A percentile compares a stretch with the other conserved stretches of the same genome.
These are phyloP conservation scores for Xylota segnis DNA, from an alignment of 2,888 invertebrate genomes.

Conservation along the genomic window DNA sequence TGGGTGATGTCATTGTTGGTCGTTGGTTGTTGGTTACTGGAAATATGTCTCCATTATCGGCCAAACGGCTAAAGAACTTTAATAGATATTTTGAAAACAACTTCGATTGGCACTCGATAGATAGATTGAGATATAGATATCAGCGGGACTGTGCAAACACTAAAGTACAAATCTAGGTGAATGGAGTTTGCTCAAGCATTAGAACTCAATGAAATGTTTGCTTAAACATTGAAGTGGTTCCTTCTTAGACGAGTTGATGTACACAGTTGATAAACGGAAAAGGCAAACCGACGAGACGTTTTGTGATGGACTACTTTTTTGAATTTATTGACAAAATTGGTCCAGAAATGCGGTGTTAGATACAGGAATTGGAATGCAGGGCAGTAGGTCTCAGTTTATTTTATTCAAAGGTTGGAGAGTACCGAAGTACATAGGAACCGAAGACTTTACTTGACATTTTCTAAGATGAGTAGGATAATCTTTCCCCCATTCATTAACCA, in stretches of 20 bases:
- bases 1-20: slow-evolving; percentile 52
- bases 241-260: background rate
- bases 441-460: no score
- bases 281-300: background rate
- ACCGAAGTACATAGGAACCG: no score
- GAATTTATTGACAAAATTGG: background rate
- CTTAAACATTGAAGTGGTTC: background rate
- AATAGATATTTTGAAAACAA: slow-evolving; percentile 30
- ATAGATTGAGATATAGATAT: slow-evolving; percentile 15
- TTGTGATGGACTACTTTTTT: background rate
- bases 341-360: no score
- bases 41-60: slow-evolving; percentile 21
- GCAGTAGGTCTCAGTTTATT: no score
- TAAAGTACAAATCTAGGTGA: slow-evolving; percentile 19
- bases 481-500: no score
- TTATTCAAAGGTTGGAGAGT: no score
- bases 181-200: background rate
- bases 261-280: background rate
- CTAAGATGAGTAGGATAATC: no score
- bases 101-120: slow-evolving; percentile 51
- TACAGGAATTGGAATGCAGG: no score
- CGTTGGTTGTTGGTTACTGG: background rate
- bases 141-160: slow-evolving; percentile 8
- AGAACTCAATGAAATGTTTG: slow-evolving; percentile 2
- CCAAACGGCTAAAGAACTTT: slow-evolving; percentile 21